These are phyloP conservation scores for Bombylius major DNA, from an alignment of 2,888 invertebrate species.

Conservation along the genomic window DNA sequence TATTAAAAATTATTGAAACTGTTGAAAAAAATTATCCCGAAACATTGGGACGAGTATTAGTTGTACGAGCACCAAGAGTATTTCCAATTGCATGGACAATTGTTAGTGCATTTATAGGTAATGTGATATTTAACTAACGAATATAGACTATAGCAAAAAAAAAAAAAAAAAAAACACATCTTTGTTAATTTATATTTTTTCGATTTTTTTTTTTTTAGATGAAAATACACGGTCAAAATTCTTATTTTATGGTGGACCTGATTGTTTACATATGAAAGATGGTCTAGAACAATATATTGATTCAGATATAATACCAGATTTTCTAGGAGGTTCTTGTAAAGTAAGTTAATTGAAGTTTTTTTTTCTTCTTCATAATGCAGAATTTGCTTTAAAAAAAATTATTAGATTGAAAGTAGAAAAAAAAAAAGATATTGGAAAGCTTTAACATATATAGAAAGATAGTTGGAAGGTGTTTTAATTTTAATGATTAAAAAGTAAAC, in stretches of 20 bases:
- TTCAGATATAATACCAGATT: conserved; percentile 76
- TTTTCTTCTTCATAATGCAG: not conserved
- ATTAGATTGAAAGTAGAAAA: too few species aligned
- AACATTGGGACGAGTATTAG: conserved; percentile 82
- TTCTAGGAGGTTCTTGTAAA: conserved; percentile 81
- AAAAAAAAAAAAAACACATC: not conserved
- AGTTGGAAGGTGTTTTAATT: too few species aligned
- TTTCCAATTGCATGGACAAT: conserved; percentile 94
- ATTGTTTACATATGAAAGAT: conserved; percentile 64
- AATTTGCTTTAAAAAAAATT: not conserved
- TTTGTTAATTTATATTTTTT: not conserved
- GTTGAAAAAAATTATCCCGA: conserved; percentile 93
- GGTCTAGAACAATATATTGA: conserved; percentile 78
- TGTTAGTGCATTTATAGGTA: conserved; percentile 85
- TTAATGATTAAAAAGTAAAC: too few species aligned
- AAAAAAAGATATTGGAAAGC: too few species aligned
- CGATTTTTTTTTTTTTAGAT: conserved; percentile 42
- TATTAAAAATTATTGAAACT: conserved; percentile 59
- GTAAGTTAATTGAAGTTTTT: conserved; percentile 38
- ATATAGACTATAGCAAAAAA: too few species aligned
- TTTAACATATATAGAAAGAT: too few species aligned
- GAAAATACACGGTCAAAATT: conserved; percentile 88
- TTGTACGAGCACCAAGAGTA: conserved; percentile 83
- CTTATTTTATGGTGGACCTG: conserved; percentile 81
- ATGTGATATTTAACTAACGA: conserved; percentile 15